Evolutionary conservation across 2,888 invertebrate genomes (phyloP).

Genomic region (Macrosiphum euphorbiae): DNA sequence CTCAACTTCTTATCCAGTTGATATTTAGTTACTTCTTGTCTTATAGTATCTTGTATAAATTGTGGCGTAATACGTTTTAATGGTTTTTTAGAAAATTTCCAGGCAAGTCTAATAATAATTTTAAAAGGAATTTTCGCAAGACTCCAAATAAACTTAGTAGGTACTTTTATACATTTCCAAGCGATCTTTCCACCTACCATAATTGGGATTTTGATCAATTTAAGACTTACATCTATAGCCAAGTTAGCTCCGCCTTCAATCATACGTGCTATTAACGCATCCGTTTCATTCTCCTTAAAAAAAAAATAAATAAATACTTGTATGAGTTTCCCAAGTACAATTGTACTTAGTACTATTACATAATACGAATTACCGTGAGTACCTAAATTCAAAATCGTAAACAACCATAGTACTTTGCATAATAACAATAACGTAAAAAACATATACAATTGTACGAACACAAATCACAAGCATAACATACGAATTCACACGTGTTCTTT

Average conservation of each 20-base stretch:
- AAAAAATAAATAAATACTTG: background rate
- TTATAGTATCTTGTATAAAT: background rate
- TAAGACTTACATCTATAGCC: background rate
- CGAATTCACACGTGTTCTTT: background rate
- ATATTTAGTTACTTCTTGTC: rapidly evolving
- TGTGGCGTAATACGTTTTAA: background rate
- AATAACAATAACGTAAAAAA: no score
- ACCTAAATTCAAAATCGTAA: background rate
- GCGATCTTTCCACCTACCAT: background rate
- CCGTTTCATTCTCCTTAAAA: background rate
- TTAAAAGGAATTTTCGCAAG: background rate
- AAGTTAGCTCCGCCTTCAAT: background rate
- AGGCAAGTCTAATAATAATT: background rate
- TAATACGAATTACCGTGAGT: background rate
- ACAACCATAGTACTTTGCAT: background rate
- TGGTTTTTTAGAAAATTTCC: background rate
- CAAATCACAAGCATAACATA: background rate
- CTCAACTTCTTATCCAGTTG: background rate
- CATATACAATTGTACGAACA: background rate
- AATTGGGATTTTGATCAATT: background rate
- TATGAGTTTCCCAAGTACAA: background rate
- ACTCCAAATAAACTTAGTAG: background rate
- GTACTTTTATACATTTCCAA: background rate
- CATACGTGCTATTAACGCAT: background rate
- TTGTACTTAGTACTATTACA: background rate